These are phyloP conservation scores for Astreopora myriophthalma DNA, from an alignment of 64 coral and sea anemone genomes.

Conservation along the genomic window DNA sequence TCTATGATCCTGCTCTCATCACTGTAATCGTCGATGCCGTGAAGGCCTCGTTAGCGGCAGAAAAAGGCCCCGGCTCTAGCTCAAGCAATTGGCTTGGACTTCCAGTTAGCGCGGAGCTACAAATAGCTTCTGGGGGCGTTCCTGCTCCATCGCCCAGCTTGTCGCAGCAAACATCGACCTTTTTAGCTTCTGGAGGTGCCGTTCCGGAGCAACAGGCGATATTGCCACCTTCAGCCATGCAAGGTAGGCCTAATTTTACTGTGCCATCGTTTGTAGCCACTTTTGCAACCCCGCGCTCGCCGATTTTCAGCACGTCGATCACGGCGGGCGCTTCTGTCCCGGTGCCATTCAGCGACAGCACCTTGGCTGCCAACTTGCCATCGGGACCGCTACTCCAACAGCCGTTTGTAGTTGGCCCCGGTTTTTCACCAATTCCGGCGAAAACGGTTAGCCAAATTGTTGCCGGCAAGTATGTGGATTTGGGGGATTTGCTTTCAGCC, in stretches of 20 bases:
- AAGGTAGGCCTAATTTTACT: background rate
- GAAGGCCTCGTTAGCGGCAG: background rate
- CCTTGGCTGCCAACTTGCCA: background rate
- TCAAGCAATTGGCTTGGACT: background rate
- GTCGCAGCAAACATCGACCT: background rate
- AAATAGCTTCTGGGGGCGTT: background rate
- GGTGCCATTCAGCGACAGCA: background rate
- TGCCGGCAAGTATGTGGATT: conserved; percentile 32
- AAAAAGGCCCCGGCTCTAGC: background rate
- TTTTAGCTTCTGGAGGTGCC: background rate
- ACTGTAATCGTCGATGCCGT: background rate
- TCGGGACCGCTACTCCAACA: background rate
- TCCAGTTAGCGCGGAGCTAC: background rate
- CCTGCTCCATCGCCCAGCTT: background rate
- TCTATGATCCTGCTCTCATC: background rate
- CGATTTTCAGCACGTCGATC: background rate
- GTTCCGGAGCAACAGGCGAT: background rate
- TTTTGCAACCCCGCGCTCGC: background rate
- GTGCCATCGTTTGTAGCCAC: conserved; percentile 18
- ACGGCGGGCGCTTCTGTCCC: background rate
- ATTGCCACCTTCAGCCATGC: background rate
- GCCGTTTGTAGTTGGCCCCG: conserved; percentile 30
- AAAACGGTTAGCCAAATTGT: conserved; percentile 47
- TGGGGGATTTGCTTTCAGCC: conserved; percentile 27
- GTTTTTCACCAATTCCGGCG: conserved; percentile 31